These are phyloP conservation scores for Ranitomeya variabilis DNA, from an alignment of 2,113 vertebrate genomes.

Conservation along the genomic window DNA sequence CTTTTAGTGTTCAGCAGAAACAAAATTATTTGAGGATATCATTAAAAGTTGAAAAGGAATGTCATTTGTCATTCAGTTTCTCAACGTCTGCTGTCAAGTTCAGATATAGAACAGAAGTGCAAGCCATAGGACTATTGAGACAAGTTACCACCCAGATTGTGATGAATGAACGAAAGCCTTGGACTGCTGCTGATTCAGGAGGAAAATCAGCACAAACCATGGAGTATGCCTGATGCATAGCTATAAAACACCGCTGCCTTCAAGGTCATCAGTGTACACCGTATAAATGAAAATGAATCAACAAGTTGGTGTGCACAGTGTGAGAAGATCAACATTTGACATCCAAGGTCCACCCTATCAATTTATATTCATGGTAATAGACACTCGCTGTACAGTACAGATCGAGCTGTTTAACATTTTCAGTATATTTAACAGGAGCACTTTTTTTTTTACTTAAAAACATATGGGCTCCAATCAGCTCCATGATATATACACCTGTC, in stretches of 20 bases:
- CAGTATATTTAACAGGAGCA: background rate
- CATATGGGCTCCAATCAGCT: background rate
- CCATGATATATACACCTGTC: constrained; percentile 19
- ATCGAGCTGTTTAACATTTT: background rate
- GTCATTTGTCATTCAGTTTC: constrained; percentile 19
- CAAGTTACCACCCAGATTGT: constrained; percentile 48
- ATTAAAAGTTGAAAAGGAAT: constrained; percentile 34
- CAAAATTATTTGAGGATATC: constrained; percentile 5
- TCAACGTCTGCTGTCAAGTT: constrained; percentile 48
- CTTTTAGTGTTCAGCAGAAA: constrained; percentile 31
- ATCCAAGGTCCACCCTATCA: constrained; percentile 35
- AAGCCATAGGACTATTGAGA: constrained; percentile 49
- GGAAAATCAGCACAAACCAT: constrained; percentile 31
- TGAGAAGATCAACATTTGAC: constrained; percentile 37
- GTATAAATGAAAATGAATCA: constrained; percentile 10
- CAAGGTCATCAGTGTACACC: background rate
- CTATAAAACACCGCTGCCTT: constrained; percentile 18
- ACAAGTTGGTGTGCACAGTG: constrained; percentile 24
- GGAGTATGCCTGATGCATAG: background rate
- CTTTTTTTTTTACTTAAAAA: background rate
- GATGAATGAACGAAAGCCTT: constrained; percentile 42
- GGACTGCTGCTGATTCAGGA: constrained; percentile 19
- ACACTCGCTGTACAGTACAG: background rate
- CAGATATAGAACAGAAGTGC: background rate
- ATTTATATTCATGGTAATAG: constrained; percentile 43